A percentile compares a stretch with the other conserved stretches of the same genome.
Conservation (phyloP, 2,888 invertebrate genomes). For the Lamellibrachia columna region DNA sequence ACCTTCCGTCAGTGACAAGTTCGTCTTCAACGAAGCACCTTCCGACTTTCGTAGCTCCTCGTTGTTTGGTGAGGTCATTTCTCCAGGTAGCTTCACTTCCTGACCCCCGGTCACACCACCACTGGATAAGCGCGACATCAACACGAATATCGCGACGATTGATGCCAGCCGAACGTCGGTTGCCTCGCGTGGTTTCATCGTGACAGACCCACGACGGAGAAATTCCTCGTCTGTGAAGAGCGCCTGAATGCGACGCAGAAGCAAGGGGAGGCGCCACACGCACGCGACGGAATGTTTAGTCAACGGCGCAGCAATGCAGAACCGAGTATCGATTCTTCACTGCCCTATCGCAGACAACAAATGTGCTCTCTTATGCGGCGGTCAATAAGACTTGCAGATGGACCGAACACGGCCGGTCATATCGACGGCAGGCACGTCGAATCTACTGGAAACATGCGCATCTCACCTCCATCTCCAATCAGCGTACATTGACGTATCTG, state of each 20-base stretch:
- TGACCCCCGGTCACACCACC: neutral
- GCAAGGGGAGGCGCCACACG: neutral
- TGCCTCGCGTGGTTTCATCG: neutral
- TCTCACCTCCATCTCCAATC: neutral
- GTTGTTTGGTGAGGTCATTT: neutral
- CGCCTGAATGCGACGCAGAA: neutral
- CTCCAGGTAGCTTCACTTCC: neutral
- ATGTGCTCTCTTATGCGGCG: neutral
- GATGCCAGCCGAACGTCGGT: neutral
- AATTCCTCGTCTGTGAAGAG: constrained; percentile 8
- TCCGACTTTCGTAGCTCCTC: neutral
- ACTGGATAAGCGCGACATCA: neutral
- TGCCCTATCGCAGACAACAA: neutral
- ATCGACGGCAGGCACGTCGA: neutral
- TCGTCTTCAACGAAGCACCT: neutral
- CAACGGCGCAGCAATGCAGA: neutral
- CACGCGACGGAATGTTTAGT: neutral
- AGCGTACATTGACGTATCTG: no score
- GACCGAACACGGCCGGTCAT: neutral
- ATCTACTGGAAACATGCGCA: neutral
- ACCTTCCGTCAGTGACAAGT: neutral
- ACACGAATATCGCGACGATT: neutral
- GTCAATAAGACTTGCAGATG: constrained; percentile 16
- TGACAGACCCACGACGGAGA: neutral
- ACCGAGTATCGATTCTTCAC: neutral